Conservation (phyloP, 30 jellyfish, hydroid and myxozoan genomes). For the Pseudorhiza aurosa region DNA sequence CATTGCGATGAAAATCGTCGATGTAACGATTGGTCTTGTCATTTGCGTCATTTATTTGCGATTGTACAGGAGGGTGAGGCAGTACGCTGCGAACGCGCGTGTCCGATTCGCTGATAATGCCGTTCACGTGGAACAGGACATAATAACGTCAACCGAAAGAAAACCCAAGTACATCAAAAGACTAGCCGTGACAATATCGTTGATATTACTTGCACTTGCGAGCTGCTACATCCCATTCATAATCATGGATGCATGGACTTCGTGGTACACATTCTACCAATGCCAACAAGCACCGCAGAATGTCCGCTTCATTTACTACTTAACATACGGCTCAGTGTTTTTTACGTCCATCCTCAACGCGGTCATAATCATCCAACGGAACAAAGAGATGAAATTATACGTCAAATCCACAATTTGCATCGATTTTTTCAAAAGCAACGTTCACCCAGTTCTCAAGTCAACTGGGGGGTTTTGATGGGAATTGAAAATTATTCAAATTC, state of each 20-base stretch:
- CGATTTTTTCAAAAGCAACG: background rate
- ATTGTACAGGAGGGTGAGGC: conserved; percentile 12
- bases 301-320: conserved; percentile 21
- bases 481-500: too few species aligned
- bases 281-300: conserved; percentile 24
- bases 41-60: conserved; percentile 22
- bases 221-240: conserved; percentile 38
- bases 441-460: background rate
- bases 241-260: conserved; percentile 56
- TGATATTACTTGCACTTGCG: conserved; percentile 36
- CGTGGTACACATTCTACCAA: conserved; percentile 53
- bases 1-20: conserved; percentile 38
- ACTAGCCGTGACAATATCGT: conserved; percentile 39
- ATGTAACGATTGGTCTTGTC: conserved; percentile 21
- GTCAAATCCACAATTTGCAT: conserved; percentile 1
- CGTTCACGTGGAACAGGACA: background rate
- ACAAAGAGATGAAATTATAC: conserved; percentile 25
- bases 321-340: conserved; percentile 45
- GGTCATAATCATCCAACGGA: conserved; percentile 10
- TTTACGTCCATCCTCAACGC: conserved; percentile 48
- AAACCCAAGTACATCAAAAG: conserved; percentile 16
- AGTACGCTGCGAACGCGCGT: conserved; percentile 7
- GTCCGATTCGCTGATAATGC: conserved; percentile 2
- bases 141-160: background rate
- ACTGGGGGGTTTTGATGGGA: too few species aligned